These are phyloP conservation scores for Drosophila eohydei DNA, from an alignment of 2,888 invertebrate genomes.

Conservation along the genomic window DNA sequence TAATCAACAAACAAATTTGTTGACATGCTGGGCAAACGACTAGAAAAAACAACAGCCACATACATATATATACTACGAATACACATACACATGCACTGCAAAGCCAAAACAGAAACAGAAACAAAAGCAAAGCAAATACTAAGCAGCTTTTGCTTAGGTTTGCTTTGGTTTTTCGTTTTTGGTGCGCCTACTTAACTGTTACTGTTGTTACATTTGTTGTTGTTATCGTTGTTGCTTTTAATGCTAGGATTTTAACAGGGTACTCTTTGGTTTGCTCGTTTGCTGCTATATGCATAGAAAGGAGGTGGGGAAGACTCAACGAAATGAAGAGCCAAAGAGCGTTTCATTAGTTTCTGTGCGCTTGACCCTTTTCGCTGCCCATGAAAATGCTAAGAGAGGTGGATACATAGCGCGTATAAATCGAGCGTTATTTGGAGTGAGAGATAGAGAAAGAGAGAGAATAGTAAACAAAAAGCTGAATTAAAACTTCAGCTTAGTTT, in stretches of 20 bases:
- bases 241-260: slow-evolving; percentile 13
- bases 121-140: slow-evolving; percentile 36
- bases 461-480: slow-evolving; percentile 3
- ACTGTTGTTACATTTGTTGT: slow-evolving; percentile 18
- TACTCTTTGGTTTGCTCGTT: slow-evolving; percentile 19
- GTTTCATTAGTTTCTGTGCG: slow-evolving; percentile 20
- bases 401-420: neutral
- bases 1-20: slow-evolving; percentile 66
- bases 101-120: slow-evolving; percentile 33
- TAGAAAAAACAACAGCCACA: slow-evolving; percentile 26
- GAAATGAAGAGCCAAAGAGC: slow-evolving; percentile 30
- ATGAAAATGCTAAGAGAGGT: slow-evolving; percentile 12
- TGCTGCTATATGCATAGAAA: neutral
- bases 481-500: neutral
- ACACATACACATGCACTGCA: slow-evolving; percentile 14
- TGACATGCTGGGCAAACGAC: slow-evolving; percentile 55
- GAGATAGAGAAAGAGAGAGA: neutral
- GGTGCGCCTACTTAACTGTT: slow-evolving; percentile 47
- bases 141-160: slow-evolving; percentile 41
- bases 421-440: too few species aligned
- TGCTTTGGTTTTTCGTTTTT: slow-evolving; percentile 26
- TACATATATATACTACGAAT: neutral
- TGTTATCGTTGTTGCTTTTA: slow-evolving; percentile 15
- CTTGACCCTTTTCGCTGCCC: slow-evolving; percentile 43
- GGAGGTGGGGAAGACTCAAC: neutral